These are phyloP conservation scores for Periophthalmus magnuspinnatus DNA, from an alignment of 2,797 vertebrate genomes.

Conservation along the genomic window DNA sequence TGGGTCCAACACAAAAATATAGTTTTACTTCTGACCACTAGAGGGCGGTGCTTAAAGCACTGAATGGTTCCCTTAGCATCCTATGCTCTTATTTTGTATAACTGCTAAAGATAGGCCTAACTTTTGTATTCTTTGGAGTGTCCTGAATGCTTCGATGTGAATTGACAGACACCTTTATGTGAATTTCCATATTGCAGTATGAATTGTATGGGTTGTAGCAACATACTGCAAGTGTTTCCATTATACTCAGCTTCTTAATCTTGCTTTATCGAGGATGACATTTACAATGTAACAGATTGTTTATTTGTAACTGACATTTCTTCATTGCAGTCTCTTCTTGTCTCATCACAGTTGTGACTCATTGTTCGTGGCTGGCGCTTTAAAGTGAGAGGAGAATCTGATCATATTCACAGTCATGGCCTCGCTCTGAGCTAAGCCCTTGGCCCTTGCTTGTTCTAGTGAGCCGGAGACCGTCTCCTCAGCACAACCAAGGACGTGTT, in stretches of 20 bases:
- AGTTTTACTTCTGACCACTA: background rate
- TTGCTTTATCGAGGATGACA: constrained; percentile 7
- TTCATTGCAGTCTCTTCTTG: constrained; percentile 20
- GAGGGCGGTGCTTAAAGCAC: too few species aligned
- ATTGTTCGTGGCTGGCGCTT: constrained; percentile 30
- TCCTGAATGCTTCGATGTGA: background rate
- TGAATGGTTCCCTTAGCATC: too few species aligned
- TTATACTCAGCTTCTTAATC: background rate
- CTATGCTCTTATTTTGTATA: too few species aligned
- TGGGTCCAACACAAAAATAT: background rate
- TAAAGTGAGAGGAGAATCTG: constrained; percentile 6
- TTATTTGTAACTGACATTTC: constrained; percentile 35
- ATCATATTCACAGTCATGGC: constrained; percentile 49
- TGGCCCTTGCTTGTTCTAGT: constrained; percentile 30
- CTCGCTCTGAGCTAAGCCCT: constrained; percentile 47
- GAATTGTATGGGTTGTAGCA: background rate
- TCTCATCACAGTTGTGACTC: constrained; percentile 45
- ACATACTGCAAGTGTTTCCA: constrained; percentile 1
- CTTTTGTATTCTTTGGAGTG: too few species aligned
- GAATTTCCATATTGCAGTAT: background rate
- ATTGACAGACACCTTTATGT: background rate
- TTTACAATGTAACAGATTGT: constrained; percentile 22
- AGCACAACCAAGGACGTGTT: constrained; percentile 48
- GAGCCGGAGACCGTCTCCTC: constrained; percentile 47
- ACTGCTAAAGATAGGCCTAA: too few species aligned